These are phyloP conservation scores for Melanotaenia parkinsoni DNA, from an alignment of 2,797 vertebrate genomes.

Conservation along the genomic window DNA sequence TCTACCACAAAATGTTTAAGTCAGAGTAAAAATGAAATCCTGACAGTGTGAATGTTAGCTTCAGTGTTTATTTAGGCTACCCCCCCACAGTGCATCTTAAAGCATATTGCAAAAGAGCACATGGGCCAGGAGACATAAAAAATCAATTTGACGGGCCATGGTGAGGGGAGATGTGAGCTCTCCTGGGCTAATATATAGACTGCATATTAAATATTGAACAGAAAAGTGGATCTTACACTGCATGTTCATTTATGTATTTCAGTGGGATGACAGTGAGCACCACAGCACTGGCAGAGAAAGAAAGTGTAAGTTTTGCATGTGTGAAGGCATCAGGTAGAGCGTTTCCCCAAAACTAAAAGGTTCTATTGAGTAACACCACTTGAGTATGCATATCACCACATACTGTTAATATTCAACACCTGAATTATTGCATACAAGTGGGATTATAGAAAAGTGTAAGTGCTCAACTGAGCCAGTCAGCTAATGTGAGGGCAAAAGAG, in stretches of 20 bases:
- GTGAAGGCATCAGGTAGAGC: conserved; percentile 15
- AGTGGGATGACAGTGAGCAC: conserved; percentile 29
- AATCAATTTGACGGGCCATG: conserved; percentile 63
- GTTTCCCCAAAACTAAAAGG: conserved; percentile 37
- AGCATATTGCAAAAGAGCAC: conserved; percentile 39
- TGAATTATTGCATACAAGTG: conserved; percentile 45
- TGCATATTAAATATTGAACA: conserved; percentile 69
- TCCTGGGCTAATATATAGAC: conserved; percentile 56
- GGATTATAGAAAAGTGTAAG: conserved; percentile 10
- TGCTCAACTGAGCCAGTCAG: conserved; percentile 19
- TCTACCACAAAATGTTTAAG: background rate
- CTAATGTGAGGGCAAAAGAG: conserved; percentile 16
- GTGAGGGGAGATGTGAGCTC: conserved; percentile 33
- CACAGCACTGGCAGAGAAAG: conserved; percentile 11
- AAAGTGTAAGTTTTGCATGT: background rate
- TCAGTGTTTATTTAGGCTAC: conserved; percentile 28
- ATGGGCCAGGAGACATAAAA: conserved; percentile 62
- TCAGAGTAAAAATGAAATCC: background rate
- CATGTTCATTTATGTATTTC: conserved; percentile 37
- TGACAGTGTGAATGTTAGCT: background rate
- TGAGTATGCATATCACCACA: conserved; percentile 41
- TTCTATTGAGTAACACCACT: conserved; percentile 35
- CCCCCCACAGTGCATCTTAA: conserved; percentile 29
- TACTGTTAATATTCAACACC: conserved; percentile 46
- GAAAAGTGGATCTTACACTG: conserved; percentile 47